These are phyloP conservation scores for Passer montanus DNA, from an alignment of 2,113 vertebrate species.

Conservation along the genomic window DNA sequence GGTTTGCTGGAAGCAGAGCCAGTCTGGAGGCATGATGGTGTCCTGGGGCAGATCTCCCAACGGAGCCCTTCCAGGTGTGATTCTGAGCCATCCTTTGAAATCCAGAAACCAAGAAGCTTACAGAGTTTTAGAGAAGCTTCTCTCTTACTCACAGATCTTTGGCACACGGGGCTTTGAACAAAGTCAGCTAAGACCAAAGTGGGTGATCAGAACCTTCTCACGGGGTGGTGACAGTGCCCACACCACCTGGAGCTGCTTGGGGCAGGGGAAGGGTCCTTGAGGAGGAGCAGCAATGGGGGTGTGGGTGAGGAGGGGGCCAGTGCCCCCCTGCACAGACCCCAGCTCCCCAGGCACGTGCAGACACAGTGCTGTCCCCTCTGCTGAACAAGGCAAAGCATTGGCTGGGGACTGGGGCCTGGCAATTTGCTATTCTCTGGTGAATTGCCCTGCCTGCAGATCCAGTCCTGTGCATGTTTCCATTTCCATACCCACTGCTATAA, in stretches of 20 bases:
- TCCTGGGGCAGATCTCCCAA: background rate
- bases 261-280: fast-evolving
- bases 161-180: background rate
- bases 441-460: background rate
- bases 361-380: background rate
- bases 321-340: background rate
- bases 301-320: background rate
- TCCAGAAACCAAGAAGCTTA: background rate
- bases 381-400: background rate
- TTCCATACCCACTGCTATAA: constrained; percentile 43
- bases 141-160: background rate
- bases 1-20: background rate
- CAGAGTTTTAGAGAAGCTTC: background rate
- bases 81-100: background rate
- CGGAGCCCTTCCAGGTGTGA: background rate
- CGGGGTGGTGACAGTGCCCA: fast-evolving
- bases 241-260: background rate
- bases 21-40: too few species aligned
- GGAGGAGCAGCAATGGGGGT: background rate
- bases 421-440: constrained; percentile 8
- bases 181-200: background rate
- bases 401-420: background rate
- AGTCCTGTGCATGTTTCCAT: constrained; percentile 36
- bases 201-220: background rate
- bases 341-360: background rate